Conservation (phyloP, 2,888 invertebrate genomes). For the Polymixis flavicincta region DNA sequence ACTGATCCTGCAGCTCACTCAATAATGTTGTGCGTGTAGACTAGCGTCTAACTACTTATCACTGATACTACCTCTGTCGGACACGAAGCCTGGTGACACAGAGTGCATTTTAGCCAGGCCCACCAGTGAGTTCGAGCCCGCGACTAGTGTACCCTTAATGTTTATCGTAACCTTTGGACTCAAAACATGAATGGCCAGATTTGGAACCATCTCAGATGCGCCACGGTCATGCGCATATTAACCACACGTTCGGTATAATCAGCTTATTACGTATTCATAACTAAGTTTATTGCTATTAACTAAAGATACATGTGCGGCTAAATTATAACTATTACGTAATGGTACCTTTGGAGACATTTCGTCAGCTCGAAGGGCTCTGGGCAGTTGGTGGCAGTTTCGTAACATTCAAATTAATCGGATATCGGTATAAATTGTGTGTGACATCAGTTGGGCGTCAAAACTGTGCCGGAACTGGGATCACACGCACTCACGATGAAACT, state of each 20-base stretch:
- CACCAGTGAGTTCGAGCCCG: too few species aligned
- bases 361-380: constrained; percentile 54
- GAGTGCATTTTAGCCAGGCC: too few species aligned
- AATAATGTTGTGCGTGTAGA: too few species aligned
- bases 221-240: constrained; percentile 41
- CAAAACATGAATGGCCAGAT: constrained; percentile 14
- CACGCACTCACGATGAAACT: constrained; percentile 74
- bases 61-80: too few species aligned
- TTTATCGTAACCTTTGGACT: background rate
- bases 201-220: background rate
- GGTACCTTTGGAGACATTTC: constrained; percentile 36
- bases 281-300: constrained; percentile 44
- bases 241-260: constrained; percentile 17
- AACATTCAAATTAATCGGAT: constrained; percentile 65
- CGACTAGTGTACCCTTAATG: too few species aligned
- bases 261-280: constrained; percentile 51
- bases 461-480: constrained; percentile 42
- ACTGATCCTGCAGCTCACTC: too few species aligned
- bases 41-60: too few species aligned
- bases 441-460: constrained; percentile 60
- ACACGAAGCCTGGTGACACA: too few species aligned
- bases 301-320: constrained; percentile 35
- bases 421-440: constrained; percentile 72
- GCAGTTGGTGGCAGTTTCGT: constrained; percentile 58
- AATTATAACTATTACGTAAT: constrained; percentile 54